phyloP scores from a whole-genome alignment of 37 sponge, comb jelly and placozoan genomes.

The Eunapius fragilis region DNA sequence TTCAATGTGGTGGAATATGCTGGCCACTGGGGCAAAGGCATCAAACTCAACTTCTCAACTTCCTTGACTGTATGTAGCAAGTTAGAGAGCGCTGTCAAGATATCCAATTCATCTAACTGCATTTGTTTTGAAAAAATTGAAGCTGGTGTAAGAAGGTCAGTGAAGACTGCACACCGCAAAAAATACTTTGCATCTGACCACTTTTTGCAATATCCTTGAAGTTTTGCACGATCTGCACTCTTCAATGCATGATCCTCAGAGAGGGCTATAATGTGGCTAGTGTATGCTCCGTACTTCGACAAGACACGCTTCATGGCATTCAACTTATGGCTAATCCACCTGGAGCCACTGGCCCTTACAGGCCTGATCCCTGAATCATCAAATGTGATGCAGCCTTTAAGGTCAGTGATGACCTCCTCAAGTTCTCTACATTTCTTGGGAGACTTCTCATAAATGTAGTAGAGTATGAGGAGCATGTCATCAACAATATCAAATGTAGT shows the following conservation, averaged over 20 bases:
- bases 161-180: conserved; percentile 73
- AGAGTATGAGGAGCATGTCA: conserved; percentile 62
- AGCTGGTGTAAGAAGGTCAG: conserved; percentile 44
- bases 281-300: conserved; percentile 60
- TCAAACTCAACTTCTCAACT: conserved; percentile 21
- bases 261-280: conserved; percentile 40
- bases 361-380: conserved; percentile 52
- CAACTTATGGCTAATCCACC: conserved; percentile 51
- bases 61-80: conserved; percentile 33
- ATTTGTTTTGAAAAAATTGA: conserved; percentile 53
- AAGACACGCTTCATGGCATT: conserved; percentile 14
- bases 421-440: conserved; percentile 68
- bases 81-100: conserved; percentile 31
- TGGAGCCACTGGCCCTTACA: conserved; percentile 41
- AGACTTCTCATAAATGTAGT: conserved; percentile 67
- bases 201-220: conserved; percentile 46
- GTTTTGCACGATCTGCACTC: conserved; percentile 59
- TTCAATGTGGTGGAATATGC: conserved; percentile 21
- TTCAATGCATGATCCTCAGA: conserved; percentile 54
- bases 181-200: conserved; percentile 72
- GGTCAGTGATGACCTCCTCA: conserved; percentile 48
- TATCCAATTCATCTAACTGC: conserved; percentile 43
- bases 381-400: conserved; percentile 38
- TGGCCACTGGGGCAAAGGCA: conserved; percentile 40
- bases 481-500: conserved; percentile 70